Percentiles rank a stretch among this genome's conserved stretches.
These are phyloP conservation scores for Illadopsis cleaveri DNA, from an alignment of 2,113 vertebrate genomes.

Conservation along the genomic window DNA sequence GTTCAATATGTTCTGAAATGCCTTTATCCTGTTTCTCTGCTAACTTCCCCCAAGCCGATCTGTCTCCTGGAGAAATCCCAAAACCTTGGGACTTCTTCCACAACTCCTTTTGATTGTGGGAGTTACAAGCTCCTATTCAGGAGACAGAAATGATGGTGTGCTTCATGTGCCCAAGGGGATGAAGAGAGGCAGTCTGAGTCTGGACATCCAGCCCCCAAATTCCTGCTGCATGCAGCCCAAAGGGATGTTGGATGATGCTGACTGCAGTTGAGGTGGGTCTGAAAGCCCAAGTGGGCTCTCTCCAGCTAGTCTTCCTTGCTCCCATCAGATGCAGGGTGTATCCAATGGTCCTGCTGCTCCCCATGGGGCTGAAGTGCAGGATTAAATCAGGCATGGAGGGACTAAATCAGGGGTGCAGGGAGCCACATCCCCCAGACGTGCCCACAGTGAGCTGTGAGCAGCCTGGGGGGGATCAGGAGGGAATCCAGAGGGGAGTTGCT, in stretches of 20 bases:
- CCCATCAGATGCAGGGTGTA: not conserved
- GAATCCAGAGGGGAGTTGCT: not conserved
- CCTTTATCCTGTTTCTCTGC: conserved; percentile 44
- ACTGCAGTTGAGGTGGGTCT: not conserved
- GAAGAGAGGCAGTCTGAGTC: not conserved
- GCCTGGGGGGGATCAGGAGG: not conserved
- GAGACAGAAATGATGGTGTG: not conserved
- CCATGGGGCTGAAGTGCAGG: not conserved
- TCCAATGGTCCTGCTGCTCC: not conserved
- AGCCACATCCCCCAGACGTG: rapidly evolving
- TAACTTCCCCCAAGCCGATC: not conserved
- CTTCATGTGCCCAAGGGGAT: not conserved
- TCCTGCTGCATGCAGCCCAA: rapidly evolving
- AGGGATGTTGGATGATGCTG: rapidly evolving
- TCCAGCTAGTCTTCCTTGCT: not conserved
- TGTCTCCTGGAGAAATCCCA: conserved; percentile 50
- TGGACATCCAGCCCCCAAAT: not conserved
- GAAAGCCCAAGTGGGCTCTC: not conserved
- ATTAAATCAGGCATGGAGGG: not conserved
- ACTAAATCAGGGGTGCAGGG: not conserved
- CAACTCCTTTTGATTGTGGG: not conserved
- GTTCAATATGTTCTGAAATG: conserved; percentile 53
- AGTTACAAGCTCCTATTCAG: not conserved
- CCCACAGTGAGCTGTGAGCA: rapidly evolving
- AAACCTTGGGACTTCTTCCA: conserved; percentile 34